These are phyloP conservation scores for Urocynchramus pylzowi DNA, from an alignment of 2,113 vertebrate species.

Conservation along the genomic window DNA sequence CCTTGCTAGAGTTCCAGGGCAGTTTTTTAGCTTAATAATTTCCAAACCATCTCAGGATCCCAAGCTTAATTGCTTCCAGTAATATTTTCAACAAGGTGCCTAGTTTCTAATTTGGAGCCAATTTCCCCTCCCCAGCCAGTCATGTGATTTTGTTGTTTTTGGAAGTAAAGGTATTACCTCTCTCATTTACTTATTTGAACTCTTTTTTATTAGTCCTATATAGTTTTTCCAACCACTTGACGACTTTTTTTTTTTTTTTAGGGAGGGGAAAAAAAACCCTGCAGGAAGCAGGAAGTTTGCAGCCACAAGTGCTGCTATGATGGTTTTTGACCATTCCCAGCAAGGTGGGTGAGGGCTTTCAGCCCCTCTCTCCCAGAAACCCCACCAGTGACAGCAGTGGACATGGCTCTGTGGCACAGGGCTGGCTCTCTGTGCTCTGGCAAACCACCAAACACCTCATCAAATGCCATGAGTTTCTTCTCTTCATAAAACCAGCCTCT, in stretches of 20 bases:
- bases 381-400: accelerated
- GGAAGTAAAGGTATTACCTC: neutral
- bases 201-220: neutral
- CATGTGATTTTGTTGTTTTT: neutral
- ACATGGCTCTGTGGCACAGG: accelerated
- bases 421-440: neutral
- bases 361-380: neutral
- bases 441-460: neutral
- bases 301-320: neutral
- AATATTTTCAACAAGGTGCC: neutral
- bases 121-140: neutral
- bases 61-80: neutral
- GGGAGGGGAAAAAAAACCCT: accelerated
- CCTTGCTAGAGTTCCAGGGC: neutral
- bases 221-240: neutral
- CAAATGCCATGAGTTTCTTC: neutral
- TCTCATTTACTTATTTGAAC: neutral
- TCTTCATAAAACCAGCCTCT: neutral
- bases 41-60: neutral
- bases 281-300: neutral
- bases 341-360: neutral
- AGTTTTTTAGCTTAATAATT: neutral
- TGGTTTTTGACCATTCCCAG: neutral
- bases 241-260: neutral
- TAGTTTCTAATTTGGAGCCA: neutral